These are phyloP conservation scores for Gymnoscopelus microlampas DNA, from an alignment of 2,797 vertebrate species.

Conservation along the genomic window DNA sequence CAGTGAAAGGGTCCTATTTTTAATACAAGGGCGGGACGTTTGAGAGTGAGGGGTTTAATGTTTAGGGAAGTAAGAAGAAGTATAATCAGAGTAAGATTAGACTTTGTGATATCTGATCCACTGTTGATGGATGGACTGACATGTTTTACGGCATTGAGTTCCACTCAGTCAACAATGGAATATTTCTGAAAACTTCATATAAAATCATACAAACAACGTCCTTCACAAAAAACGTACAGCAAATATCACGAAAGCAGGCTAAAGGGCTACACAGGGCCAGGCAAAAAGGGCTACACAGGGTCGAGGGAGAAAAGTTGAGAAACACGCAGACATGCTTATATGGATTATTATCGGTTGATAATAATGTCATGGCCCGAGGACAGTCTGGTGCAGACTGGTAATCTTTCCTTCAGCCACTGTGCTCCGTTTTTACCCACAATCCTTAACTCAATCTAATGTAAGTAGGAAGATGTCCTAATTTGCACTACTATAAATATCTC, in stretches of 20 bases:
- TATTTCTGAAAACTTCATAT: background rate
- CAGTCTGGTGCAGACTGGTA: too few relatives aligned
- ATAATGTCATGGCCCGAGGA: background rate
- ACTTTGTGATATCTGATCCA: conserved; percentile 19
- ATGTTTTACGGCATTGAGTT: background rate
- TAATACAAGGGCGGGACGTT: too few relatives aligned
- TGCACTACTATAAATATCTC: conserved; percentile 70
- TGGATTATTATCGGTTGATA: background rate
- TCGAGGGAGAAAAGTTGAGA: background rate
- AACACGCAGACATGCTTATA: conserved; percentile 1
- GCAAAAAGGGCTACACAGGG: too few relatives aligned
- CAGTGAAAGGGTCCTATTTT: background rate
- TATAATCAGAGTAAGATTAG: conserved; percentile 11
- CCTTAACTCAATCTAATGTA: conserved; percentile 37
- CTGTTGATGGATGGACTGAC: conserved; percentile 19
- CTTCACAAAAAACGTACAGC: background rate
- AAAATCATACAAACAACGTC: background rate
- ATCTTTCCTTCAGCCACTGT: conserved; percentile 6
- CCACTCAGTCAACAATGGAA: background rate
- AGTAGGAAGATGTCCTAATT: conserved; percentile 69
- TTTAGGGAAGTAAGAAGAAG: background rate
- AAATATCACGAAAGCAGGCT: background rate
- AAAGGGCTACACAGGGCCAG: too few relatives aligned
- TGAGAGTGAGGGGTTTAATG: background rate
- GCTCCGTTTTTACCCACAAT: conserved; percentile 27